Base-by-base conservation (phyloP, 2,888 invertebrate species). In the Ophioninae sp. region DNA sequence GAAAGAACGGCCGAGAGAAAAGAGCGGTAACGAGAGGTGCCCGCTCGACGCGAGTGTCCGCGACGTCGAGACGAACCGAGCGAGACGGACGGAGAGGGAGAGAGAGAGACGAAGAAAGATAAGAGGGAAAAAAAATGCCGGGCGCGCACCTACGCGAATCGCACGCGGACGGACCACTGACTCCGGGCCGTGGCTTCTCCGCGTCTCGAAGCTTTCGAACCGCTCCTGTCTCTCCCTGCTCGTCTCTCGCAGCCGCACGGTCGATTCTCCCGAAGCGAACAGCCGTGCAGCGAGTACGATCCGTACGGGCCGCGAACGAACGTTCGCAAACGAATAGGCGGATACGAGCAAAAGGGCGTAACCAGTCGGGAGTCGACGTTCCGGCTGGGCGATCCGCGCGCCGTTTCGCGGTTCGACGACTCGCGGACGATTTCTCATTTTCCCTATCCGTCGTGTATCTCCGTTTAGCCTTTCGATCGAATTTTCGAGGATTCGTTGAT, bases 161-260 rank as follows among this genome's bases (percentile, higher is more conserved):
- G 81, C 69, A 72, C 78, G 56, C 61, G 65, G 81, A 74, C 67
- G 67, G 81, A 84, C 84, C 79, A 69, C 77, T 83, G 80, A 80
- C 73, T 73, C 10, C 39, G 23, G 72, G 21, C 67, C 75, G 59
- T 44, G 59, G 74, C 20, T 62, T 72, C 50, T 44, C 75, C 65
- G 37, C 20, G 50, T 65, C 74, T 59, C 37, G 74, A 70, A 61
- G 79, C 72, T 68, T 83, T 77, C 77, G 67, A 59, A 56, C 37
- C 17, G 67, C 50, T 37, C 30, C 39, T 74, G 44, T 44, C 59
- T 73, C 61, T 73, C 74, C 64, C 69, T 62, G 57, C 75, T 20
- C 21, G 61, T 23, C 61, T 65, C 64, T 37, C 39, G 44, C 57
- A 59, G 68, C 37, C 68, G 50, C 78, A 73, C 84, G 81, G 81